Evolutionary conservation across 2,113 vertebrate genomes (phyloP).

Genomic region (Hippocampus comes): DNA sequence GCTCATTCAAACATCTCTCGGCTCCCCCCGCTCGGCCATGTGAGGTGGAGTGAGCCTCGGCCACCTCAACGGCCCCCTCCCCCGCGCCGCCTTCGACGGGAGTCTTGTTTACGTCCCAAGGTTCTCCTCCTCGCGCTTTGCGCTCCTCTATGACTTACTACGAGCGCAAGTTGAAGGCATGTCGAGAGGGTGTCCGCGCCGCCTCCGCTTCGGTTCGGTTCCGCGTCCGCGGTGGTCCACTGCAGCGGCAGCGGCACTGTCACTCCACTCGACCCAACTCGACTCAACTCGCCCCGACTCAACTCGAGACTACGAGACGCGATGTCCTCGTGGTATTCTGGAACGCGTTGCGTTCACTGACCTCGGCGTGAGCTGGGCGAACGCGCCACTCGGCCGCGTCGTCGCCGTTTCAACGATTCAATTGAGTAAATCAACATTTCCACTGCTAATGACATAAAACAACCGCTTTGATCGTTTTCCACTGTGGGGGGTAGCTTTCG

Average conservation of each 20-base stretch:
- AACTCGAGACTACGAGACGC: not conserved
- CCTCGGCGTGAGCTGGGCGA: conserved; percentile 13
- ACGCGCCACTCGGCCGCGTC: no score
- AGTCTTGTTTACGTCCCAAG: not conserved
- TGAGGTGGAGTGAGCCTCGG: no score
- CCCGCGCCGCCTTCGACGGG: not conserved
- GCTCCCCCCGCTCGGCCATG: conserved; percentile 1
- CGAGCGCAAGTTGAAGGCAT: not conserved
- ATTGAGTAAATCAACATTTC: no score
- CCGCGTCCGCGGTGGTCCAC: conserved; percentile 32
- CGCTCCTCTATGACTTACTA: not conserved
- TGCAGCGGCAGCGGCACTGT: conserved; percentile 48
- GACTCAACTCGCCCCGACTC: no score
- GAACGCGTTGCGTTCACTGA: conserved; percentile 45
- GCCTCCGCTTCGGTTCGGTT: not conserved
- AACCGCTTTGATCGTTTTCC: no score
- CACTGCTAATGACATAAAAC: no score
- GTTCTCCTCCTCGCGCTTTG: conserved; percentile 33
- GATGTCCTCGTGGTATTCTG: conserved; percentile 23
- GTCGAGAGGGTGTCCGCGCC: not conserved
- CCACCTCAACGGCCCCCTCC: no score
- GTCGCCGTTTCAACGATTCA: no score
- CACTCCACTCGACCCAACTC: conserved; percentile 44
- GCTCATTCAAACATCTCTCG: conserved; percentile 44
- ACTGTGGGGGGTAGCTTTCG: no score